Evolutionary conservation across 2,888 invertebrate species (phyloP).

Genomic region (Dasypolia templi): DNA sequence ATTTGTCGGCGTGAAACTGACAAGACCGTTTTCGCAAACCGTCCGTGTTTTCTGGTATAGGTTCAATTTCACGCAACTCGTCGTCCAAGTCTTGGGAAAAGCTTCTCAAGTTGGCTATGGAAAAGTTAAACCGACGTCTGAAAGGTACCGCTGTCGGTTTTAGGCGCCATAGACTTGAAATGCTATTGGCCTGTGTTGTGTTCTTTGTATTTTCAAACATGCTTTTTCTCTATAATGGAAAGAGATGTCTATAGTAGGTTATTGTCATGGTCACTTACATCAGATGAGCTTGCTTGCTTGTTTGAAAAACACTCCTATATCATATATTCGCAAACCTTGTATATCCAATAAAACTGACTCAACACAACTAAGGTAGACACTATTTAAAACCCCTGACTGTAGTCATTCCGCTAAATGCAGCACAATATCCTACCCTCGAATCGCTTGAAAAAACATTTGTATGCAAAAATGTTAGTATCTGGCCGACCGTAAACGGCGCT

Average conservation of each 20-base stretch:
- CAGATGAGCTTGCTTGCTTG: too few relatives aligned
- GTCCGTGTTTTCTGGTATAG: too few relatives aligned
- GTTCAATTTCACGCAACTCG: background rate
- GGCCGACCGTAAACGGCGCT: slow-evolving; percentile 26
- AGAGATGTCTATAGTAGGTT: too few relatives aligned
- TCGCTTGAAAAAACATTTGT: slow-evolving; percentile 55
- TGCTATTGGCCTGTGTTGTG: background rate
- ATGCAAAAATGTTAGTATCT: slow-evolving; percentile 53
- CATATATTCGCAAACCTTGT: background rate
- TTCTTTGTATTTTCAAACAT: too few relatives aligned
- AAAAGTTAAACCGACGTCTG: background rate
- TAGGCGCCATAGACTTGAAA: too few relatives aligned
- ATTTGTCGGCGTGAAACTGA: too few relatives aligned
- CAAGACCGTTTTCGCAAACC: too few relatives aligned
- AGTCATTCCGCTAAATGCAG: slow-evolving; percentile 37
- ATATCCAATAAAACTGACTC: slow-evolving; percentile 33
- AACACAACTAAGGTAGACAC: slow-evolving; percentile 29
- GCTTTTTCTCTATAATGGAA: too few relatives aligned
- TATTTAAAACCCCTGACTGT: slow-evolving; percentile 54
- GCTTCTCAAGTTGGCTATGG: background rate
- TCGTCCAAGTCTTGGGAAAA: background rate
- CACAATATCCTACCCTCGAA: slow-evolving; percentile 43
- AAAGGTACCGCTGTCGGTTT: background rate
- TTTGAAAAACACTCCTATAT: too few relatives aligned
- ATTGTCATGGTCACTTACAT: background rate